A percentile compares a stretch with the other conserved stretches of the same genome.
These are phyloP conservation scores for Netta rufina DNA, from an alignment of 2,797 vertebrate genomes.

Conservation along the genomic window DNA sequence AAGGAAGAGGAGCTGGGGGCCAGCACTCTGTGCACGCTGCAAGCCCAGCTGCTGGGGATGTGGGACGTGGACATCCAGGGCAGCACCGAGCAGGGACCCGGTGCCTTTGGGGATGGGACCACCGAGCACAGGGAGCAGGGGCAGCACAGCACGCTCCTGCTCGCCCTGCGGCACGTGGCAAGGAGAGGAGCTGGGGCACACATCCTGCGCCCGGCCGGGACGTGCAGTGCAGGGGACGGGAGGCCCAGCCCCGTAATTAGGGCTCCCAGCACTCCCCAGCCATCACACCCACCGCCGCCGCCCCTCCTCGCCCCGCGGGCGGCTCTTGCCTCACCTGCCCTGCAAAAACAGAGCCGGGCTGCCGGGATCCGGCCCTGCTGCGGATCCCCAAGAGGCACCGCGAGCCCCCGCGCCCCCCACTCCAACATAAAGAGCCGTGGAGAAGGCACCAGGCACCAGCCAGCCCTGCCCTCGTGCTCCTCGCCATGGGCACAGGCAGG, in stretches of 20 bases:
- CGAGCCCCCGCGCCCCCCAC: neutral
- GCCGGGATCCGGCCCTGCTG: neutral
- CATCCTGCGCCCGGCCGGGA: neutral
- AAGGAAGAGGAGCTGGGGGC: neutral
- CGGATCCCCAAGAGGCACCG: neutral
- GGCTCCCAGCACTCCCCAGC: rapidly evolving
- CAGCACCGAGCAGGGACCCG: neutral
- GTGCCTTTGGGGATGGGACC: rapidly evolving
- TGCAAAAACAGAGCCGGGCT: neutral
- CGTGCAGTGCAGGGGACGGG: neutral
- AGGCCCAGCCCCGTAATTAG: neutral
- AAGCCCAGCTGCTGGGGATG: neutral
- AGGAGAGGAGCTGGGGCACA: conserved; percentile 34
- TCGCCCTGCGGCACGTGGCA: neutral
- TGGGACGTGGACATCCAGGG: neutral
- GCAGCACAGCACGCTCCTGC: neutral
- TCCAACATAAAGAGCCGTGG: rapidly evolving
- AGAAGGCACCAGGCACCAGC: neutral
- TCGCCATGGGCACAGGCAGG: neutral
- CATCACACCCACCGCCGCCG: conserved; percentile 25
- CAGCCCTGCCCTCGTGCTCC: neutral
- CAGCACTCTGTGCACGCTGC: neutral
- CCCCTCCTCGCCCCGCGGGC: conserved; percentile 33
- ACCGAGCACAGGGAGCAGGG: neutral
- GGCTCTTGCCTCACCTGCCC: conserved; percentile 58